Base-by-base conservation (phyloP, 1,140 invertebrate species). In the Periplaneta americana region DNA sequence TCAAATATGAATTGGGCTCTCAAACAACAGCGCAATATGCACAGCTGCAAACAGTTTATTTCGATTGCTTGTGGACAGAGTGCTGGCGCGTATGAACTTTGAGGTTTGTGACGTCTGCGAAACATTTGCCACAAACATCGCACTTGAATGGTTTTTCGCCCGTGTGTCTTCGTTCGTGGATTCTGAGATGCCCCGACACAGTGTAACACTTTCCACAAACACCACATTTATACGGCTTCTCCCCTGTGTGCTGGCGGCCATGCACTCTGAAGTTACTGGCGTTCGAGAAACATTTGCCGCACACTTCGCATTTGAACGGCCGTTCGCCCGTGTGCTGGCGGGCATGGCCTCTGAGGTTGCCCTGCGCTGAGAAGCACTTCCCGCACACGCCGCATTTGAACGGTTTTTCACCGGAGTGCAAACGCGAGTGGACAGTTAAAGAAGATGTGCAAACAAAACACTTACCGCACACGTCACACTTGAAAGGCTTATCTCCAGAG, bases 121-220 rank as follows among this genome's bases (percentile, higher is more conserved):
- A 92, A 8, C 86, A 84, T 81, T 90, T 88, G 0, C 88, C 88
- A 84, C 90, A 91, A 10, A 87, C 83, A 0, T 85, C 80, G 84
- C 90, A 90, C 37, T 83, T 81, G 66, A 88, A 85, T 32, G 90
- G 90, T 82, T 89, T 90, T 83, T 91, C 91, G n/a, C 93, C 93
- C 36, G 91, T 92, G 86, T 94, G 92, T 76, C 89, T 90, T 81
- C 92, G 86, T 32, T 91, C 83, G 84, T 93, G 92, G 3, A 98
- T 99, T 87, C 99, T 99, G 80, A 99, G 92, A 89, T 99, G 88
- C 0, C 89, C 86, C 8, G 87, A 87, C 39, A 90, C 89, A 0
- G 89, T 92, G 85, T 90, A 93, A 83, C 86, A 87, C 84, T 89
- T 88, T 37, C 87, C 85, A 80, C 88, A 90, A 11, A 89, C 85